These are phyloP conservation scores for Brachyptera risi DNA, from an alignment of 2,888 invertebrate genomes.

Conservation along the genomic window DNA sequence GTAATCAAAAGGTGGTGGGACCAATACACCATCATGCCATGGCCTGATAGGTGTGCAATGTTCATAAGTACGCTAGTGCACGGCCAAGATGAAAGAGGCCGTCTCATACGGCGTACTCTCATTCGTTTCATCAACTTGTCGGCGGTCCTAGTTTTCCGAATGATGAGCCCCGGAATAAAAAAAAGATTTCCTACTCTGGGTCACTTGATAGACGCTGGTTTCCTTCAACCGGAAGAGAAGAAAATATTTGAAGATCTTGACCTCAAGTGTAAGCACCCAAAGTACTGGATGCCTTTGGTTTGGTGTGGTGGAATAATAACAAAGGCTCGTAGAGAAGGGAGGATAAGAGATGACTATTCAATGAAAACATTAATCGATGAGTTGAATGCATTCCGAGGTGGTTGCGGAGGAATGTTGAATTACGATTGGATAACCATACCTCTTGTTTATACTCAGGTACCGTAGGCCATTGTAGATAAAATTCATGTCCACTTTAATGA, in stretches of 20 bases:
- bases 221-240: constrained; percentile 41
- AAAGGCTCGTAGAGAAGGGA: constrained; percentile 38
- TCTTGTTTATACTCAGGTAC: constrained; percentile 44
- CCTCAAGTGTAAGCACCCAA: constrained; percentile 36
- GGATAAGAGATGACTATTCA: too few species aligned
- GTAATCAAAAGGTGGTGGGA: constrained; percentile 47
- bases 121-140: constrained; percentile 42
- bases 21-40: constrained; percentile 44
- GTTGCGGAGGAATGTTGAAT: constrained; percentile 39
- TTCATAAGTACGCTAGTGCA: constrained; percentile 42
- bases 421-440: constrained; percentile 43
- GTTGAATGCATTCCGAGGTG: constrained; percentile 44
- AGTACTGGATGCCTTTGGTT: constrained; percentile 42
- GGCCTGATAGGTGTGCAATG: constrained; percentile 44
- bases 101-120: constrained; percentile 42
- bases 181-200: too few species aligned
- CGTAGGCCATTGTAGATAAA: too few species aligned
- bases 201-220: too few species aligned
- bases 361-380: too few species aligned
- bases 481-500: too few species aligned
- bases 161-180: too few species aligned
- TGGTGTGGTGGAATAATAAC: constrained; percentile 41
- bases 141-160: too few species aligned
- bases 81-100: constrained; percentile 41
- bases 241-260: constrained; percentile 39